A percentile compares a stretch with the other conserved stretches of the same genome.
Evolutionary conservation across 2,113 vertebrate genomes (phyloP).

Genomic region (Phyllopteryx taeniolatus): DNA sequence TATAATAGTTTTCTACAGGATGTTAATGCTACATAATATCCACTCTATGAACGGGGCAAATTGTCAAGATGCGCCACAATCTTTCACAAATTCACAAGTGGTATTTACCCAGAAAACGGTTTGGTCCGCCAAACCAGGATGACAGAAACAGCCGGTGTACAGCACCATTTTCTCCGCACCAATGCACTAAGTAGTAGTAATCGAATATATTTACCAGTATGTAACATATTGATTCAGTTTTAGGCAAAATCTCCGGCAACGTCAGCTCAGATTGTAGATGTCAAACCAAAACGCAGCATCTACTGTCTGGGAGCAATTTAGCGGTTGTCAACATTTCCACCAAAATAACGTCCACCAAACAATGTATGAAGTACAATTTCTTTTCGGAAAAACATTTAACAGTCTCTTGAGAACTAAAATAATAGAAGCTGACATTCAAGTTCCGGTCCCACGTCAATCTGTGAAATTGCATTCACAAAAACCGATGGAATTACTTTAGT

Average conservation of each 20-base stretch:
- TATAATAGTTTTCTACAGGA: conserved; percentile 69
- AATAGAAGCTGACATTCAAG: conserved; percentile 70
- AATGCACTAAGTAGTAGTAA: conserved; percentile 42
- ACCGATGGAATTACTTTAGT: conserved; percentile 69
- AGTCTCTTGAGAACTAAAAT: conserved; percentile 43
- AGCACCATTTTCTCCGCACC: conserved; percentile 35
- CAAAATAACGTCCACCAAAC: conserved; percentile 41
- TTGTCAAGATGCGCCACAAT: conserved; percentile 50
- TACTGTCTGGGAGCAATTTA: conserved; percentile 41
- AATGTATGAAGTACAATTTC: conserved; percentile 58
- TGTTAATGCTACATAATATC: conserved; percentile 73
- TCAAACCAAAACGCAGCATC: conserved; percentile 57
- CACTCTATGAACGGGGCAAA: conserved; percentile 51
- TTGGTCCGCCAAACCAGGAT: conserved; percentile 51
- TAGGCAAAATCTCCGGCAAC: conserved; percentile 32
- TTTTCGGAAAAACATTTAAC: conserved; percentile 42
- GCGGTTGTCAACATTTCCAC: conserved; percentile 39
- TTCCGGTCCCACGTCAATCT: conserved; percentile 68
- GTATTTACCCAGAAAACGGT: conserved; percentile 43
- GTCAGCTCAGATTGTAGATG: conserved; percentile 25
- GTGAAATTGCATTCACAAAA: conserved; percentile 65
- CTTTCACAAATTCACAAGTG: conserved; percentile 63
- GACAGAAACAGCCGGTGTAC: conserved; percentile 36
- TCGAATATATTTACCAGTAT: conserved; percentile 26
- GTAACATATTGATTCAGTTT: conserved; percentile 27